phyloP scores from a whole-genome alignment of 1,140 invertebrate species.

The Calephelis virginiensis region DNA sequence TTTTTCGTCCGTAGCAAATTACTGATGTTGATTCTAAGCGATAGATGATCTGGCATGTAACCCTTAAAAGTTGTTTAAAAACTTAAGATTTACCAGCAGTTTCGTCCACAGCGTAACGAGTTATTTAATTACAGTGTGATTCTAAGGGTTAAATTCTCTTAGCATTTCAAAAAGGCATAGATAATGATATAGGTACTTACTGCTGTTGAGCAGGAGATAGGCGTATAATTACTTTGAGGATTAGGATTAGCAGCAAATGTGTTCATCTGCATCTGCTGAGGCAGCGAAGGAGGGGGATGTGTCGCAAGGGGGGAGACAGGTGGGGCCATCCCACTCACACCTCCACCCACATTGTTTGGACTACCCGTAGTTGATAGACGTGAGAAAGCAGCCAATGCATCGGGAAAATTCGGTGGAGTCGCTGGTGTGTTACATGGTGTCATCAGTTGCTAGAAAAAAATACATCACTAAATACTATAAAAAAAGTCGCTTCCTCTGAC shows the following conservation, averaged over 20 bases:
- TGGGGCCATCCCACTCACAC: slow-evolving; percentile 40
- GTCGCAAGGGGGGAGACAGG: slow-evolving; percentile 58
- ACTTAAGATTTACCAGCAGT: too few relatives aligned
- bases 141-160: too few relatives aligned
- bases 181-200: slow-evolving; percentile 45
- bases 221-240: slow-evolving; percentile 57
- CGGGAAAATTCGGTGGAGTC: slow-evolving; percentile 93
- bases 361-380: slow-evolving; percentile 83
- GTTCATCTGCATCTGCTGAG: slow-evolving; percentile 53
- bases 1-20: too few relatives aligned
- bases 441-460: slow-evolving; percentile 80
- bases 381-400: slow-evolving; percentile 90
- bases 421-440: slow-evolving; percentile 94
- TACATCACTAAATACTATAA: not conserved
- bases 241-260: slow-evolving; percentile 53
- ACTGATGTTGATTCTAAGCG: too few relatives aligned
- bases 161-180: not conserved
- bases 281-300: slow-evolving; percentile 51
- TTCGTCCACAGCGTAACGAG: too few relatives aligned
- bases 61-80: too few relatives aligned
- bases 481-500: too few relatives aligned
- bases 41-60: too few relatives aligned
- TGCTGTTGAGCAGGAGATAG: slow-evolving; percentile 66
- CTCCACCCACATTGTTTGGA: slow-evolving; percentile 41
- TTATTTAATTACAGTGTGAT: too few relatives aligned